Conservation (phyloP, 2,888 invertebrate genomes). For the Agrenia bidenticulata region DNA sequence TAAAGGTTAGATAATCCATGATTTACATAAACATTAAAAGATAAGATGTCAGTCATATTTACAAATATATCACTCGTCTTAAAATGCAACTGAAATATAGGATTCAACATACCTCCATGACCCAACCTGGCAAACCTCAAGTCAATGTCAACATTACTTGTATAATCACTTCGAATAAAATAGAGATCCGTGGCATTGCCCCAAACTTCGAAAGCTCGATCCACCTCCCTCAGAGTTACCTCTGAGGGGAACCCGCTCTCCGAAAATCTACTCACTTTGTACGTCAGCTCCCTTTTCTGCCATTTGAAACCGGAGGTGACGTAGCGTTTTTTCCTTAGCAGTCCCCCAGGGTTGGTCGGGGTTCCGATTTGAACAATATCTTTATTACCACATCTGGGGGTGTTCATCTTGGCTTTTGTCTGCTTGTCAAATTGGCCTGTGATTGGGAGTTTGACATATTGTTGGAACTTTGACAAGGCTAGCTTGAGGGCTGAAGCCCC, state of each 20-base stretch:
- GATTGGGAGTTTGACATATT: slow-evolving; percentile 29
- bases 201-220: slow-evolving; percentile 34
- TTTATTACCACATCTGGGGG: slow-evolving; percentile 39
- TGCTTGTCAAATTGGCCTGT: slow-evolving; percentile 37
- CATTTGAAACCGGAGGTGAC: slow-evolving; percentile 33
- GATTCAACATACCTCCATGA: no score
- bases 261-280: slow-evolving; percentile 26
- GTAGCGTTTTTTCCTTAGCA: slow-evolving; percentile 31
- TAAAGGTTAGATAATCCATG: no score
- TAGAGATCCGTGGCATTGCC: slow-evolving; percentile 29
- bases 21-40: no score
- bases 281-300: slow-evolving; percentile 31
- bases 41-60: no score
- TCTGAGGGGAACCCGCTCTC: slow-evolving; percentile 28
- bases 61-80: no score
- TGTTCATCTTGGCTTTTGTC: slow-evolving; percentile 37
- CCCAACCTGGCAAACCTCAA: slow-evolving; percentile 29
- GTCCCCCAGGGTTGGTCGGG: neutral
- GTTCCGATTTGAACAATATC: slow-evolving; percentile 30
- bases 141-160: slow-evolving; percentile 31
- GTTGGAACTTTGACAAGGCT: slow-evolving; percentile 34
- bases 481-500: slow-evolving; percentile 26
- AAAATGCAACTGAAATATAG: no score
- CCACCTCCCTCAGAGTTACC: slow-evolving; percentile 29
- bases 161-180: slow-evolving; percentile 22